Conservation (phyloP, 2,113 vertebrate species). For the Rhea pennata region DNA sequence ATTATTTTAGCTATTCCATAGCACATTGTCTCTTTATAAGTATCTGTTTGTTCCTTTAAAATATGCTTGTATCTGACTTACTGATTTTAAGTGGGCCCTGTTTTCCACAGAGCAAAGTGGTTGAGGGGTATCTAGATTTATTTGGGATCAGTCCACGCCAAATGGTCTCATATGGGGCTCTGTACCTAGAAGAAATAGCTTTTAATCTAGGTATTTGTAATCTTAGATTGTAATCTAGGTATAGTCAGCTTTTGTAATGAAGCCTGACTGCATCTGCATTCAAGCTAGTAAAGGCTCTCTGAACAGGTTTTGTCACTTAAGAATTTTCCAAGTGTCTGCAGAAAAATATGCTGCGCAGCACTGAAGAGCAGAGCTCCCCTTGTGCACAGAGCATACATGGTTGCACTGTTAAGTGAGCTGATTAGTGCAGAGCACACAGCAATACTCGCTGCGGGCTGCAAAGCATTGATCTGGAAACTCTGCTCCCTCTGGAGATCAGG, state of each 20-base stretch:
- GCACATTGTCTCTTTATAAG: not conserved
- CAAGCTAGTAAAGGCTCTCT: not conserved
- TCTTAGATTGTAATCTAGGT: too few species aligned
- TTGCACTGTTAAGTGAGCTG: not conserved
- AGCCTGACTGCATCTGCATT: not conserved
- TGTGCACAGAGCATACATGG: rapidly evolving
- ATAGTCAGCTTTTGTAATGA: not conserved
- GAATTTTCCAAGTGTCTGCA: not conserved
- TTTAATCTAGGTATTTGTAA: not conserved
- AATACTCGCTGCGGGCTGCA: not conserved
- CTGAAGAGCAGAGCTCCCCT: not conserved
- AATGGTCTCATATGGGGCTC: not conserved
- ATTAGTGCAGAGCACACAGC: not conserved
- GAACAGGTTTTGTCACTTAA: not conserved
- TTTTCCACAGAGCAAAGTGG: not conserved
- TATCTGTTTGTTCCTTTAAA: not conserved
- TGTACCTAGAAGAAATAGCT: not conserved
- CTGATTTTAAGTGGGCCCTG: not conserved
- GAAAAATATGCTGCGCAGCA: not conserved
- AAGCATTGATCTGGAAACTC: not conserved
- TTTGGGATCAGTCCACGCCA: not conserved
- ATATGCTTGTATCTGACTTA: not conserved
- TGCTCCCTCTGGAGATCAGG: not conserved
- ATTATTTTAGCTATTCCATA: not conserved
- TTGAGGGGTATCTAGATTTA: not conserved